Evolutionary conservation across 64 coral and sea anemone species (phyloP).

Genomic region (Astreopora myriophthalma): DNA sequence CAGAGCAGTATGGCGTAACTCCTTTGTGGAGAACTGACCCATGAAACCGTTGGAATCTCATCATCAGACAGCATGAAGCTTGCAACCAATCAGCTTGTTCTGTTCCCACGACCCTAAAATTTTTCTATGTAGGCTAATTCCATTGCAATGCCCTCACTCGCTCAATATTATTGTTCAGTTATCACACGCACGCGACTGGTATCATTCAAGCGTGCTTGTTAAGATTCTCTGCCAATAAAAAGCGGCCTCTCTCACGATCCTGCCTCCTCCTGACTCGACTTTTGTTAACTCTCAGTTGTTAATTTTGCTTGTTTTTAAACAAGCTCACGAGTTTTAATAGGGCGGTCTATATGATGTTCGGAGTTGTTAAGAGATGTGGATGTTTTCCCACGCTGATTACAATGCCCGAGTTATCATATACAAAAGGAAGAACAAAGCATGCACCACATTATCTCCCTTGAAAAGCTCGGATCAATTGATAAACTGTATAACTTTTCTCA

Average conservation of each 20-base stretch:
- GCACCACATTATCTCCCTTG: neutral
- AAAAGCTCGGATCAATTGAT: neutral
- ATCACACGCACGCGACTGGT: constrained; percentile 61
- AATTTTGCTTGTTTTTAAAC: constrained; percentile 67
- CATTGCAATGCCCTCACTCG: neutral
- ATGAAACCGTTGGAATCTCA: constrained; percentile 17
- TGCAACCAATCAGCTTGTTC: constrained; percentile 48
- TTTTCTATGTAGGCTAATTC: neutral
- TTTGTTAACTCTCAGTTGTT: constrained; percentile 38
- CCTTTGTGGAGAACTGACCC: constrained; percentile 6
- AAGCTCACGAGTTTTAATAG: constrained; percentile 23
- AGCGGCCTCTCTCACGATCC: constrained; percentile 60
- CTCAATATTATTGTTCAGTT: constrained; percentile 47
- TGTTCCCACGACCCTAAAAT: constrained; percentile 77
- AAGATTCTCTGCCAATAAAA: constrained; percentile 37
- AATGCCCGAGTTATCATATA: constrained; percentile 71
- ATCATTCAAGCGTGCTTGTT: constrained; percentile 64
- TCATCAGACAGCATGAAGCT: neutral
- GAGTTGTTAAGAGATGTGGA: constrained; percentile 30
- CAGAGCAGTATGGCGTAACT: neutral
- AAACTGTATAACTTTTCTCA: neutral
- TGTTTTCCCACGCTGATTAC: constrained; percentile 84
- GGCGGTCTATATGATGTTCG: constrained; percentile 41
- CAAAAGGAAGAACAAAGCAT: constrained; percentile 41
- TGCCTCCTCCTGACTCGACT: constrained; percentile 39